phyloP scores from a whole-genome alignment of 2,888 invertebrate genomes.

The Phengaris alcon region DNA sequence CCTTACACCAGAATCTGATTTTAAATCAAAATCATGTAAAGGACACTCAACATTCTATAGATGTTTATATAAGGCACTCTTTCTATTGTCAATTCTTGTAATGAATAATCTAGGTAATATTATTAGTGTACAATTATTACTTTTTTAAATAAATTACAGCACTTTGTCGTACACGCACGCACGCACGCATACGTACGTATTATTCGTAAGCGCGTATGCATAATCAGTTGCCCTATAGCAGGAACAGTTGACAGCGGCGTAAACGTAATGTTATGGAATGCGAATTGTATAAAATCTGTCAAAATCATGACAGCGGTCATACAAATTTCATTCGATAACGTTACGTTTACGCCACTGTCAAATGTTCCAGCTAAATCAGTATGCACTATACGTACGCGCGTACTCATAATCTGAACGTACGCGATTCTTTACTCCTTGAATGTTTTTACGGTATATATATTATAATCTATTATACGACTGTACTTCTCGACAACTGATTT shows the following conservation, averaged over 20 bases:
- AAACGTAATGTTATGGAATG: not conserved
- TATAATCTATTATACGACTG: not conserved
- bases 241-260: not conserved
- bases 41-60: not conserved
- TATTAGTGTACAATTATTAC: not conserved
- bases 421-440: too few relatives aligned
- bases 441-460: too few relatives aligned
- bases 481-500: not conserved
- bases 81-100: too few relatives aligned
- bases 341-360: too few relatives aligned
- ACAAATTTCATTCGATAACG: not conserved
- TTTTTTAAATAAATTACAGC: too few relatives aligned
- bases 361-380: not conserved
- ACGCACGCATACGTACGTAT: not conserved
- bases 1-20: not conserved
- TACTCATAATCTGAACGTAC: not conserved
- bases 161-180: not conserved
- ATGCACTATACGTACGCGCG: not conserved
- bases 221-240: too few relatives aligned
- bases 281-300: too few relatives aligned
- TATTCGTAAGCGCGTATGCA: not conserved
- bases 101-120: not conserved
- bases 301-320: not conserved
- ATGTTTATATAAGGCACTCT: too few relatives aligned
- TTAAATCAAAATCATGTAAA: not conserved